These are phyloP conservation scores for Mustelus asterias DNA, from an alignment of 2,113 vertebrate genomes.

Conservation along the genomic window DNA sequence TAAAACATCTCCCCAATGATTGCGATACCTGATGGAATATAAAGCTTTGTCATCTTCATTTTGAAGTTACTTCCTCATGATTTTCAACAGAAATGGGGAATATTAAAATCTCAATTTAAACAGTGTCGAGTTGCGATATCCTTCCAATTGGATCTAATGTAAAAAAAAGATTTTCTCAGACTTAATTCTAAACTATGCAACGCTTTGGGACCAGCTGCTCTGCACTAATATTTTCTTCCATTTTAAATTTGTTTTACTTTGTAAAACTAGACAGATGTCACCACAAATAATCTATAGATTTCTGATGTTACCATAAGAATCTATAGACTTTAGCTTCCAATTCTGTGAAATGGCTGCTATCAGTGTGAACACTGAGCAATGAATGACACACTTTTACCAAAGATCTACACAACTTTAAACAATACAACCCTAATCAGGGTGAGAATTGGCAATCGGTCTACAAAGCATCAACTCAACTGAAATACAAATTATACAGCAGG, in stretches of 20 bases:
- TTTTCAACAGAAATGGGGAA: neutral
- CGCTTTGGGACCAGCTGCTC: neutral
- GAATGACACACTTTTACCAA: neutral
- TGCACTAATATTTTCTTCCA: neutral
- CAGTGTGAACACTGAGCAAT: neutral
- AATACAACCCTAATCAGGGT: neutral
- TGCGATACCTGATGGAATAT: neutral
- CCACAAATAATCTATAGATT: neutral
- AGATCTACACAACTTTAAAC: neutral
- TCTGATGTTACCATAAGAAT: neutral
- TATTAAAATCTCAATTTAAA: neutral
- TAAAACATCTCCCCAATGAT: neutral
- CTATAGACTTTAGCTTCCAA: neutral
- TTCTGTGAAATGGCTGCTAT: neutral
- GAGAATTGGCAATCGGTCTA: neutral
- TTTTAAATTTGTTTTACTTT: neutral
- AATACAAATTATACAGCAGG: neutral
- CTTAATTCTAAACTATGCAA: neutral
- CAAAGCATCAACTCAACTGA: neutral
- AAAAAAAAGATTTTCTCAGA: neutral
- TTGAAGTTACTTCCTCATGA: neutral
- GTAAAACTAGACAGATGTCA: neutral
- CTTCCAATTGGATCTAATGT: neutral
- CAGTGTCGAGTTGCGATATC: neutral
- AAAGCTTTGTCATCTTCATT: neutral